These are phyloP conservation scores for Eurytoma californica DNA, from an alignment of 2,888 invertebrate genomes.

Conservation along the genomic window DNA sequence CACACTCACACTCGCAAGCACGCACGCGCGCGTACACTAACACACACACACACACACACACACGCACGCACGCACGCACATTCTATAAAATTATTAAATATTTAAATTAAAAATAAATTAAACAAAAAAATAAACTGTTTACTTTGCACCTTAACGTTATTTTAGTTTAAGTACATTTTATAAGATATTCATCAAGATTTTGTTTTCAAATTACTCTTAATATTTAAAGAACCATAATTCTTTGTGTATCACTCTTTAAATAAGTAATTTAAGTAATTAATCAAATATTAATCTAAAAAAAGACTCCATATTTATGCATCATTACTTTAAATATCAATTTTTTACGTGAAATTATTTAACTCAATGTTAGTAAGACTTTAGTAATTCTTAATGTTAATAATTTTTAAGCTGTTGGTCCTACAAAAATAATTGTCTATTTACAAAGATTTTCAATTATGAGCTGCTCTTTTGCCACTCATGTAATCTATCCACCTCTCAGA, in stretches of 20 bases:
- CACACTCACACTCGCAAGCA: no score
- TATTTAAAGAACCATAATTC: not conserved
- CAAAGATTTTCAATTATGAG: slow-evolving; percentile 85
- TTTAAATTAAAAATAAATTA: slow-evolving; percentile 1
- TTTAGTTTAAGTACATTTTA: slow-evolving; percentile 24
- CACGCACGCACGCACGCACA: not conserved
- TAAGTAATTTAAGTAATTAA: not conserved
- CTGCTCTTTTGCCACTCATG: slow-evolving; percentile 94
- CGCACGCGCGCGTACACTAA: slow-evolving; percentile 2
- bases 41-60: no score
- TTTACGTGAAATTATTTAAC: no score
- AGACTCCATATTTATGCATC: slow-evolving; percentile 29
- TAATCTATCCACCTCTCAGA: slow-evolving; percentile 96
- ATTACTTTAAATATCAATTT: slow-evolving; percentile 8
- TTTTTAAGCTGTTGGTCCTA: slow-evolving; percentile 29
- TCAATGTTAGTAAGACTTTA: no score
- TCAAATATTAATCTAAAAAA: slow-evolving; percentile 25
- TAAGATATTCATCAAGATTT: slow-evolving; percentile 5
- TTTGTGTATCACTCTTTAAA: not conserved
- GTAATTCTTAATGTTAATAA: slow-evolving; percentile 12
- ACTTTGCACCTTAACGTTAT: slow-evolving; percentile 22
- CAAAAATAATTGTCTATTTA: slow-evolving; percentile 49
- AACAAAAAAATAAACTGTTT: slow-evolving; percentile 18
- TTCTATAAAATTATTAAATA: slow-evolving; percentile 20
- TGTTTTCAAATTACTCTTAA: slow-evolving; percentile 6